Conservation (phyloP, 2,113 vertebrate genomes). For the Erythrocercus mccallii region DNA sequence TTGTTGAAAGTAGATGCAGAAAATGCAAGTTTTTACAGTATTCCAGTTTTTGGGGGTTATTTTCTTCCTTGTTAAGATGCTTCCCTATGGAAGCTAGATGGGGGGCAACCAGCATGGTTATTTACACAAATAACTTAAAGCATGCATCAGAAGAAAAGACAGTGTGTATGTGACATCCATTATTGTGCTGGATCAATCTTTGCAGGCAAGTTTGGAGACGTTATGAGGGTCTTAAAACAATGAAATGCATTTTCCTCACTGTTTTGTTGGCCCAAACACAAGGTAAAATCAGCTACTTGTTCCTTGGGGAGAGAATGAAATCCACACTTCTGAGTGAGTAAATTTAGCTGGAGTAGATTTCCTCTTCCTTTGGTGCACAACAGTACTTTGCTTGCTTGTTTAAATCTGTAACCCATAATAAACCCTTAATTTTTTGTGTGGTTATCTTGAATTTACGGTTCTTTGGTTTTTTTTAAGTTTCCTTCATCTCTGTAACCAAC, state of each 20-base stretch:
- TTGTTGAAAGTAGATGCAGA: not conserved
- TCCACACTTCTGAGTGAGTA: not conserved
- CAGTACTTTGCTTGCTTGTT: not conserved
- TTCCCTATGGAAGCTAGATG: not conserved
- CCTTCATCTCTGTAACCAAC: not conserved
- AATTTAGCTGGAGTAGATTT: not conserved
- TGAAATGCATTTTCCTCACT: not conserved
- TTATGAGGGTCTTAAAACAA: not conserved
- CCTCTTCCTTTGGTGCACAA: not conserved
- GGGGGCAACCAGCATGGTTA: not conserved
- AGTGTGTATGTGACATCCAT: not conserved
- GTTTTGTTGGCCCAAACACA: not conserved
- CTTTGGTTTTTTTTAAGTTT: not conserved
- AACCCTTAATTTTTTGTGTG: slow-evolving; percentile 16
- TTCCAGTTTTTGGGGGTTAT: not conserved
- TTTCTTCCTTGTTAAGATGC: not conserved
- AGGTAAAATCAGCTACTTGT: not conserved
- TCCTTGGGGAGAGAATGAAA: not conserved
- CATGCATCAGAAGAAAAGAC: not conserved
- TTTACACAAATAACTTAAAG: not conserved
- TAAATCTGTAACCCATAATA: not conserved
- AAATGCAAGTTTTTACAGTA: not conserved
- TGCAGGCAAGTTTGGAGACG: not conserved
- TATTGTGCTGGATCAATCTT: not conserved
- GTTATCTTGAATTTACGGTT: not conserved